Base-by-base conservation (phyloP, 2,113 vertebrate species). In the Tachysurus fulvidraco region DNA sequence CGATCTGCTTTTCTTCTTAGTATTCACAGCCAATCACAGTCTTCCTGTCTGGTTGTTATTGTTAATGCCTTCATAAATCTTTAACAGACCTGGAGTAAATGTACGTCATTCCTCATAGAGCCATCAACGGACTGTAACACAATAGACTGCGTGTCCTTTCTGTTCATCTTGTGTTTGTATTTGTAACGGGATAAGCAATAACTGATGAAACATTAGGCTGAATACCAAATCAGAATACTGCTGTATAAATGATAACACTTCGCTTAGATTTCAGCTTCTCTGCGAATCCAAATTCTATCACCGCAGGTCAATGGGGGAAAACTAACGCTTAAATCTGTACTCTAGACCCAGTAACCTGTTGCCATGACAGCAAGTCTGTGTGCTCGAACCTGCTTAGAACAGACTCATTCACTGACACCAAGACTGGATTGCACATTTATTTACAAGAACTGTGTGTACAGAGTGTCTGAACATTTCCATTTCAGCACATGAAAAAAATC, bases 11-110 rank as follows among this genome's bases (percentile, higher is more conserved):
- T 69, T 52, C 46, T 23, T 71, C 23, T 69, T 36, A 25, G 17
- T 23, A 13, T 64, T 85, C 19, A n/a, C 28, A 67, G 13, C 59
- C 84, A 85, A 64, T 79, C 60, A 64, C 59, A 17, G 46, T 30
- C 5, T 64, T 52, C 28, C 59, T 23, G 25, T 65, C 21, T 10
- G 60, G 36, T 36, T 9, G 5, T 69, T 41, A 79, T 54, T 41
- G 46, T 25, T 30, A 55, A 65, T 78, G 55, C 25, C 74, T 62
- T 59, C 84, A 65, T 78, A 65, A 65, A 85, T 79, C 28, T 44
- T 55, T 65, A 54, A 36, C 67, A 69, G 10, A 36, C 84, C 59
- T 52, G 57, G 36, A 62, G 73, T 77, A 60, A 74, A 84, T 25
- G 67, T 52, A 25, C 59, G 69, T 46, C 69, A 46, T 28, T 44